A percentile compares a stretch with the other conserved stretches of the same genome.
Conservation (phyloP, 2,888 invertebrate genomes). For the Incurvaria masculella region DNA sequence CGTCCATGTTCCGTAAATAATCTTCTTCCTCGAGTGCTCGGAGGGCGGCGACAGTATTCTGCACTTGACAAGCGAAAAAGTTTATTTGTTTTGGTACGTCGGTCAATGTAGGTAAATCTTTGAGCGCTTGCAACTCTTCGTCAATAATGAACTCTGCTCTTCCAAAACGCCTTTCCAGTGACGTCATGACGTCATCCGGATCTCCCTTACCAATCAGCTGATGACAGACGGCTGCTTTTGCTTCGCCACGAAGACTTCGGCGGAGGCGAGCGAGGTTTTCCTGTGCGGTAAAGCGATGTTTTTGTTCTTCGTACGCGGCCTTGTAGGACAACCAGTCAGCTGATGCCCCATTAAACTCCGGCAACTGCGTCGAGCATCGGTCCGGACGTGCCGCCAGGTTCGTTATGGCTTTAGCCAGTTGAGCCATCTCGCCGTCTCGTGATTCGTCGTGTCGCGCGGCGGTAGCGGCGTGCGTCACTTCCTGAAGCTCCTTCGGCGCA, state of each 20-base stretch:
- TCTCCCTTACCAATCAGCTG: not conserved
- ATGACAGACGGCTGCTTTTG: not conserved
- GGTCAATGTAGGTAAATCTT: not conserved
- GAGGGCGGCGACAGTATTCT: not conserved
- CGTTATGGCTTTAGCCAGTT: no score
- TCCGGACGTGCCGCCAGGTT: no score
- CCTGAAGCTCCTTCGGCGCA: conserved; percentile 1
- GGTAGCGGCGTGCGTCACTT: not conserved
- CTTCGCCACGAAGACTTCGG: not conserved
- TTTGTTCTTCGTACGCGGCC: not conserved
- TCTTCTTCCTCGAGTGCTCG: not conserved
- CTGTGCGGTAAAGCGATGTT: not conserved
- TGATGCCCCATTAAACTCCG: not conserved
- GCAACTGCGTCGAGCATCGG: not conserved
- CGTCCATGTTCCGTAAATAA: not conserved
- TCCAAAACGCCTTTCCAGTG: not conserved
- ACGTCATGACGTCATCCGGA: not conserved
- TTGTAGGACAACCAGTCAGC: not conserved
- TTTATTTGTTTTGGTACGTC: not conserved
- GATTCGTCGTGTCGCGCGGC: not conserved
- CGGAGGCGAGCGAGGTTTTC: conserved; percentile 2
- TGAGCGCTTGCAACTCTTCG: not conserved
- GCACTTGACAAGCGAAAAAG: not conserved
- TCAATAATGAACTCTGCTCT: not conserved
- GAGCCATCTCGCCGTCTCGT: no score